Base-by-base conservation (phyloP, 2,888 invertebrate species). In the Eupsilia transversa region DNA sequence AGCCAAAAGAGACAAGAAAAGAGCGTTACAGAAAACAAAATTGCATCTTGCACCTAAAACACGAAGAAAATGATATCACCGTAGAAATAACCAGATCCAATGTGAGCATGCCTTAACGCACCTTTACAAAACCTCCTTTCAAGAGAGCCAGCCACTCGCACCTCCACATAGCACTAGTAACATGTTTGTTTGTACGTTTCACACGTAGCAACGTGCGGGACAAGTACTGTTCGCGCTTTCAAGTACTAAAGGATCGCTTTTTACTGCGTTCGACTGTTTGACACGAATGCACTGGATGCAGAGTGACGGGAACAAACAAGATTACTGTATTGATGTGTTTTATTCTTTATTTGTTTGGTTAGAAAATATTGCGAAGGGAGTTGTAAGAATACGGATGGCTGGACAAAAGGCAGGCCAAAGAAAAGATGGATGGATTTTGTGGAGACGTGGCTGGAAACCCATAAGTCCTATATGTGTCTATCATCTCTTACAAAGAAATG, bases 181-280 rank as follows among this genome's bases (percentile, higher is more conserved):
- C 88, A 84, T 91, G 92, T 94, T 93, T 93, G 93, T 94, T 94
- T 94, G 91, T 93, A 92, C 91, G 91, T 93, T 94, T 94, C 93
- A 93, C 94, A 93, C 93, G 92, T 91, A 87, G 88, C 89, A 88
- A 89, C 89, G 91, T 91, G 91, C 89, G 89, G 86, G 86, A 86
- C 87, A 85, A 91, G 91, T 88, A 89, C 90, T 90, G 89, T 92
- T 92, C 89, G 88, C 87, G 89, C 90, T 91, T 91, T 91, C 88
- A 89, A 93, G 91, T 90, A 89, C 88, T 88, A 92, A 91, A 91
- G 91, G 90, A 93, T 92, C 91, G 91, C 92, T 93, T 92, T 92
- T 92, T 91, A 91, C 88, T 88, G 87, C 87, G 87, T 89, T 89
- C 87, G 84, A 84, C 79, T 86, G 84, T 85, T 89, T 81, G 86